phyloP scores from a whole-genome alignment of 2,113 vertebrate species.

The Vanacampus margaritifer region DNA sequence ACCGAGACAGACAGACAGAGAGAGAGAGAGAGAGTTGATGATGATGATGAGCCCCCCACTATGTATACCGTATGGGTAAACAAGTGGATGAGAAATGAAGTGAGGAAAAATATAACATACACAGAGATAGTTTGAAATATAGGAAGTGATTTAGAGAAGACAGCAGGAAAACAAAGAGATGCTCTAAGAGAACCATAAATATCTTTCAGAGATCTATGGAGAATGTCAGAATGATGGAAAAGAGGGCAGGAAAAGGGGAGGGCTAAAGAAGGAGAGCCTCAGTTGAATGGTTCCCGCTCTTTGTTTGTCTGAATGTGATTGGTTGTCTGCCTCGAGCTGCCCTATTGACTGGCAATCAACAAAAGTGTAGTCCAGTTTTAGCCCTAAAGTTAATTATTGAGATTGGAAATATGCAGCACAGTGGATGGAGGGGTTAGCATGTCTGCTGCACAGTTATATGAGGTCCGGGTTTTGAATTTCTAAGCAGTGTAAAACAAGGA shows the following conservation, averaged over 20 bases:
- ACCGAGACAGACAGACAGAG: too few relatives aligned
- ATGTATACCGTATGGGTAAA: constrained; percentile 40
- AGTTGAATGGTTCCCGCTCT: too few relatives aligned
- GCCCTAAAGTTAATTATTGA: too few relatives aligned
- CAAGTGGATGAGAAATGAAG: constrained; percentile 14
- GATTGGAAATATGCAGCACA: too few relatives aligned
- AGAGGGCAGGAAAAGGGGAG: neutral
- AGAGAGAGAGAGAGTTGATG: constrained; percentile 27
- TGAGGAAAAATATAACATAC: neutral
- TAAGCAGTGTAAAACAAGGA: neutral
- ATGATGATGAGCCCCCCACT: constrained; percentile 32
- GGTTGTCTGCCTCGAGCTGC: too few relatives aligned
- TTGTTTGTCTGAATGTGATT: too few relatives aligned
- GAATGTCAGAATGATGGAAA: neutral
- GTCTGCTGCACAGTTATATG: too few relatives aligned
- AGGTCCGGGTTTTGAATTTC: too few relatives aligned
- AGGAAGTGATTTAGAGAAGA: neutral
- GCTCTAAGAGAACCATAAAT: constrained; percentile 9
- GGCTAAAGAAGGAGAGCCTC: neutral
- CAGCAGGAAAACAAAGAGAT: neutral
- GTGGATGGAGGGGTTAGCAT: too few relatives aligned
- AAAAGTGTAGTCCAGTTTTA: neutral
- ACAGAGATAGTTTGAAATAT: constrained; percentile 6
- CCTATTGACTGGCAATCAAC: neutral
- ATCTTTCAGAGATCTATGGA: constrained; percentile 6